Percentiles rank a stretch among this genome's conserved stretches.
Evolutionary conservation across 2,113 vertebrate species (phyloP).

Genomic region (Notarius quadriscutis): DNA sequence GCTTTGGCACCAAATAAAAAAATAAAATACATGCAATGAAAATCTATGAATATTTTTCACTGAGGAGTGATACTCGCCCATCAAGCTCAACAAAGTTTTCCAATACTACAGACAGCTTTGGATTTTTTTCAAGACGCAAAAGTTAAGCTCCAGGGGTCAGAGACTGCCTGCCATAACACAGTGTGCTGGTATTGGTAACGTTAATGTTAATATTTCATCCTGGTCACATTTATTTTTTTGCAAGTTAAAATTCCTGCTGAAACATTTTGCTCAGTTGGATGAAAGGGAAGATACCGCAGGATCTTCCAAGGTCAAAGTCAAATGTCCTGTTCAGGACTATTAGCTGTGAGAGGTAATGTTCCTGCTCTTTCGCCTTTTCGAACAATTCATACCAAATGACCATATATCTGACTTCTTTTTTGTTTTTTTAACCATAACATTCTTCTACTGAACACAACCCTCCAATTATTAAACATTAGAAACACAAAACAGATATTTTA

Average conservation of each 20-base stretch:
- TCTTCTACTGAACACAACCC: background rate
- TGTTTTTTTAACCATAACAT: background rate
- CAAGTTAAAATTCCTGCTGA: background rate
- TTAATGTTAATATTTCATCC: background rate
- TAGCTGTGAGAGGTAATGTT: background rate
- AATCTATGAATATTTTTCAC: constrained; percentile 20
- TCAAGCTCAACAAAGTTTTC: background rate
- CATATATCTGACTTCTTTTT: background rate
- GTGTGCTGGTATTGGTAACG: background rate
- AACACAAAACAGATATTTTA: background rate
- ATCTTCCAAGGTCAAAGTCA: background rate
- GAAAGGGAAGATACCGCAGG: background rate
- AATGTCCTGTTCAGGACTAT: background rate
- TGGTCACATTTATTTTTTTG: background rate
- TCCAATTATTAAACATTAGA: background rate
- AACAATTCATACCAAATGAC: background rate
- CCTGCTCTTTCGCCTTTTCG: constrained; percentile 2
- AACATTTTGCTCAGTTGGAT: background rate
- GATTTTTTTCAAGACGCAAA: constrained; percentile 7
- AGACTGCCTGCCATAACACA: constrained; percentile 12
- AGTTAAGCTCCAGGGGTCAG: background rate
- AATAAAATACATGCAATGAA: constrained; percentile 26
- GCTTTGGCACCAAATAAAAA: constrained; percentile 31
- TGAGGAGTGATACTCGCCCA: background rate
- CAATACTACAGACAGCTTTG: background rate